These are phyloP conservation scores for Epistrophella euchroma DNA, from an alignment of 2,888 invertebrate species.

Conservation along the genomic window DNA sequence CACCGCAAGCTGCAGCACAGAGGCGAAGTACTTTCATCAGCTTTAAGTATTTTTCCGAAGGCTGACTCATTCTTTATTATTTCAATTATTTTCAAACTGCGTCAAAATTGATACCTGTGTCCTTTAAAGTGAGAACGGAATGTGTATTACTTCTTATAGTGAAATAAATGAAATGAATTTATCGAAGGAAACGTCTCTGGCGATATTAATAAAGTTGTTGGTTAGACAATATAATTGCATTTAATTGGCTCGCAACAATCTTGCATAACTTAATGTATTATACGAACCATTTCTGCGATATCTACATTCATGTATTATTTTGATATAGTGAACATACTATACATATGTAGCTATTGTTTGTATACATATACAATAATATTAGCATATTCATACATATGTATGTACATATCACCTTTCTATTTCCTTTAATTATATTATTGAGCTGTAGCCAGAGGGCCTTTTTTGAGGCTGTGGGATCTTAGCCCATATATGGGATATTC, in stretches of 20 bases:
- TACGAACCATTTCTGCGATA: too few species aligned
- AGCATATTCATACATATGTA: too few species aligned
- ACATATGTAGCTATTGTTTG: too few species aligned
- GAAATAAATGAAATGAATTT: background rate
- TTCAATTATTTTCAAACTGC: background rate
- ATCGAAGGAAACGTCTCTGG: background rate
- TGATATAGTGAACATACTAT: too few species aligned
- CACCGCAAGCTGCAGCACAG: slow-evolving; percentile 48
- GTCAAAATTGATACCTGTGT: background rate
- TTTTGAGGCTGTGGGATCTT: too few species aligned
- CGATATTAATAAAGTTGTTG: slow-evolving; percentile 6
- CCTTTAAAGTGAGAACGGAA: background rate
- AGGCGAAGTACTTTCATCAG: slow-evolving; percentile 27
- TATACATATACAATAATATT: too few species aligned
- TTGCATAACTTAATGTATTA: background rate
- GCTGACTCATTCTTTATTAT: background rate
- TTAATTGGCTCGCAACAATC: background rate
- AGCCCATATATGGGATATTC: too few species aligned
- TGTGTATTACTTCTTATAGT: background rate
- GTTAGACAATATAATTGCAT: slow-evolving; percentile 34
- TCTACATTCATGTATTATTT: background rate
- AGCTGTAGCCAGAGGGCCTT: too few species aligned
- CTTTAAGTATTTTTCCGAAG: slow-evolving; percentile 45
- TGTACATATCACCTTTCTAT: too few species aligned
- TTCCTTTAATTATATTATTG: too few species aligned